These are phyloP conservation scores for Ginglymostoma cirratum DNA, from an alignment of 2,113 vertebrate species.

Conservation along the genomic window DNA sequence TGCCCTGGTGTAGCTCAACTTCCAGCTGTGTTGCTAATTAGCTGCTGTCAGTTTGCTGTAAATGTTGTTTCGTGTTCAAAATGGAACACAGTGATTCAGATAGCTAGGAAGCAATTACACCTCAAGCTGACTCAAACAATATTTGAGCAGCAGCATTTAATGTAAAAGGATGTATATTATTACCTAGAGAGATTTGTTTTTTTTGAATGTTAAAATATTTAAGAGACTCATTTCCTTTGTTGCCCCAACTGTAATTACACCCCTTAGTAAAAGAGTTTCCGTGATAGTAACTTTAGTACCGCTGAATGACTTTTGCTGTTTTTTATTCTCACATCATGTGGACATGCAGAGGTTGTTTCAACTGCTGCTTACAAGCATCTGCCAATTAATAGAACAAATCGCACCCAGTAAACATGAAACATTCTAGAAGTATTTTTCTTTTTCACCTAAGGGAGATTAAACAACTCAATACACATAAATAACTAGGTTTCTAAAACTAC, in stretches of 20 bases:
- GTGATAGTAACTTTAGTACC: not conserved
- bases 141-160: not conserved
- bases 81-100: not conserved
- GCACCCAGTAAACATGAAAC: not conserved
- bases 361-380: not conserved
- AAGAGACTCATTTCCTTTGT: constrained; percentile 7
- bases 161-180: constrained; percentile 12
- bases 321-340: not conserved
- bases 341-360: not conserved
- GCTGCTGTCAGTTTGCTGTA: not conserved
- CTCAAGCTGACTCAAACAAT: constrained; percentile 3
- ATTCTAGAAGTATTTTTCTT: not conserved
- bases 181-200: not conserved
- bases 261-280: not conserved
- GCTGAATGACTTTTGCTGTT: not conserved
- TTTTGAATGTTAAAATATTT: not conserved
- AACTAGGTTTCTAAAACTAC: not conserved
- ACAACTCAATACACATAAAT: not conserved
- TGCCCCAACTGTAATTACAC: constrained; percentile 9
- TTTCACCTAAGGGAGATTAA: not conserved
- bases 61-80: not conserved
- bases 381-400: not conserved
- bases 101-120: constrained; percentile 21
- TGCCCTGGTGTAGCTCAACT: not conserved
- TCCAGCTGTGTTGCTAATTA: constrained; percentile 1